Evolutionary conservation across 2,113 vertebrate genomes (phyloP), one percentile per base, ranked within the genome.

Genomic region (Ameiurus melas): DNA sequence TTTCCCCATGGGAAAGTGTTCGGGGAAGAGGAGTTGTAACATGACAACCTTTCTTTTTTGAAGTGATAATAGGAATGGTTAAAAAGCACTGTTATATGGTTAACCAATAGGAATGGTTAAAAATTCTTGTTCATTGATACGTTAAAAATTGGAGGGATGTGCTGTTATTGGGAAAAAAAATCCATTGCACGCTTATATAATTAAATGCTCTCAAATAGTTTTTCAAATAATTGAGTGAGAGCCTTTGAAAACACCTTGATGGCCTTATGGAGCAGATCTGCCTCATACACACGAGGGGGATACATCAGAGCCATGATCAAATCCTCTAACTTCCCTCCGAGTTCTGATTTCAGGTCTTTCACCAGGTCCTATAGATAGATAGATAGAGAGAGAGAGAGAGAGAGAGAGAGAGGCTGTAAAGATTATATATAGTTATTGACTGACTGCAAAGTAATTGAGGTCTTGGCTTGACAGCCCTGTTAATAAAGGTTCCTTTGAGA

Each of bases 271-370:
- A 99, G 95, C 20, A 97, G 95, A 51, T 96, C 91, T 66, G 97
- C 97, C 68, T 99, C 98, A 51, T 96, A 99, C 30, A 94, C 85
- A 2, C 43, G 2, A 0, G 96, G 47, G 0, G 97, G 96, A 20
- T 94, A 97, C 98, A 99, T 98, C 93, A 99, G 88, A 68, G 96
- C 96, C 77, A 99, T 95, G 4, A 99, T 96, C 83, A 99, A 88
- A 0, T 91, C 96, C 93, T 99, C 98, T 64, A 99, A 95, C 87
- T 98, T 97, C 19, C 98, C 97, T 0, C 97, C 97, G 0, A 99
- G 95, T 90, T 99, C 98, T 0, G 97, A 98, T 83, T 98, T 98
- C 91, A 99, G 92, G 3, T 97, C 96, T 85, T 96, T 95, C 64
- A 97, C 91, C 0, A 99, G 94, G 92, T 99, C 97, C 98, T 99